A percentile compares a stretch with the other conserved stretches of the same genome.
Evolutionary conservation across 2,888 invertebrate species (phyloP).

Genomic region (Netelia fuscicornis): DNA sequence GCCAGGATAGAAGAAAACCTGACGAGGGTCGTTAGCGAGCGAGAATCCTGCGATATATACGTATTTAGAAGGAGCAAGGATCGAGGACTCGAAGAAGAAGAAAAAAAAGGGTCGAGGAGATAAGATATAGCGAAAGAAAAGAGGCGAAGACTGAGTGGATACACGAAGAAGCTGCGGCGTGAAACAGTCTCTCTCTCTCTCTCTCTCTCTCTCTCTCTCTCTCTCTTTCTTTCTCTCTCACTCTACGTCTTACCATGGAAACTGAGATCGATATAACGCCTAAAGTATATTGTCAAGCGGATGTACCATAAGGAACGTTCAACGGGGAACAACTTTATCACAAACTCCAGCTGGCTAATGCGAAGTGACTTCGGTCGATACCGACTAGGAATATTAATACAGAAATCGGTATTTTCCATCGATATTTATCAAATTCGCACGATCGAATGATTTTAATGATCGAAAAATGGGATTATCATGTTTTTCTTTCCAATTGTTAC

Average conservation of each 20-base stretch:
- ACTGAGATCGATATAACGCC: slow-evolving; percentile 38
- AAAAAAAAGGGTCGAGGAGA: slow-evolving; percentile 38
- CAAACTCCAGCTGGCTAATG: neutral
- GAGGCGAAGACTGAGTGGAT: slow-evolving; percentile 50
- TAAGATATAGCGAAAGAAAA: slow-evolving; percentile 54
- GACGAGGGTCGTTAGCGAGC: slow-evolving; percentile 68
- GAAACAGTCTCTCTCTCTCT: slow-evolving; percentile 16
- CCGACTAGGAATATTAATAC: neutral
- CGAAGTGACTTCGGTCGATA: neutral
- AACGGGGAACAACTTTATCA: slow-evolving; percentile 3
- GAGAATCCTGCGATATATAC: slow-evolving; percentile 29
- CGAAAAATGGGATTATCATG: too few species aligned
- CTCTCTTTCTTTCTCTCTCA: neutral
- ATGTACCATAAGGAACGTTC: slow-evolving; percentile 11
- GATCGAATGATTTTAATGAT: too few species aligned
- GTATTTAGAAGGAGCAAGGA: slow-evolving; percentile 21
- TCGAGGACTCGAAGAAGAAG: slow-evolving; percentile 23
- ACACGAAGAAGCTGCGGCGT: slow-evolving; percentile 37
- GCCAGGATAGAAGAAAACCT: slow-evolving; percentile 60
- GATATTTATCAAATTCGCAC: too few species aligned
- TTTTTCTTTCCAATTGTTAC: too few species aligned
- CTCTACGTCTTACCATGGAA: slow-evolving; percentile 14
- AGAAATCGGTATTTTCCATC: too few species aligned
- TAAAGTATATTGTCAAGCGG: slow-evolving; percentile 37
- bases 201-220: neutral